These are phyloP conservation scores for Diplogasteroides magnus DNA, from an alignment of 1,140 invertebrate genomes.

Conservation along the genomic window DNA sequence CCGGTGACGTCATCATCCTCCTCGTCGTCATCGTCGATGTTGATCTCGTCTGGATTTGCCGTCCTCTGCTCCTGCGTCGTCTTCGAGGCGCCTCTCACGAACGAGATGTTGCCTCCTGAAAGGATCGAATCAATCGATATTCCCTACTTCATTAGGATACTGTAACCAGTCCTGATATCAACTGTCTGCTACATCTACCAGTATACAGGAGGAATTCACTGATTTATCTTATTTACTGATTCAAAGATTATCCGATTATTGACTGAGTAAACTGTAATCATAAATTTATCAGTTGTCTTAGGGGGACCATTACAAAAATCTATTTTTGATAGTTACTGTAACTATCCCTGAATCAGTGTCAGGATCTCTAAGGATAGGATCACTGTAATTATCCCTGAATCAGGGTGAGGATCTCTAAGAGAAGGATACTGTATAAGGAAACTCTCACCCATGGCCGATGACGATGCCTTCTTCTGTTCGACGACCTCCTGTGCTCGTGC, in stretches of 20 bases:
- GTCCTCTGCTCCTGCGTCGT: constrained; percentile 40
- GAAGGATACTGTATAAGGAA: too few relatives aligned
- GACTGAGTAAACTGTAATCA: too few relatives aligned
- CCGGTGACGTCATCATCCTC: constrained; percentile 36
- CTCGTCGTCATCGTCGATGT: constrained; percentile 48
- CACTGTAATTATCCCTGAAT: too few relatives aligned
- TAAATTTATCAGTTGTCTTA: too few relatives aligned
- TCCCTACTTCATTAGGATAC: background rate
- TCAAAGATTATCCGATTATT: too few relatives aligned
- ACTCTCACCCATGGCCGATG: constrained; percentile 3
- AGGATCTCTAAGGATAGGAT: too few relatives aligned
- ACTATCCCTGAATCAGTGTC: too few relatives aligned
- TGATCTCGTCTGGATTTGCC: constrained; percentile 55
- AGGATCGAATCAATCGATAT: background rate
- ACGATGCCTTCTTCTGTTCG: constrained; percentile 32
- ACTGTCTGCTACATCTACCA: background rate
- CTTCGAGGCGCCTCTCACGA: constrained; percentile 49
- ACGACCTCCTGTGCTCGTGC: constrained; percentile 38
- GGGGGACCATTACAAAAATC: too few relatives aligned
- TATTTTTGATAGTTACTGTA: too few relatives aligned
- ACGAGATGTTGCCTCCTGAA: constrained; percentile 40
- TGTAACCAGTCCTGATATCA: background rate
- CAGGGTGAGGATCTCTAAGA: too few relatives aligned
- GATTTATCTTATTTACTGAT: too few relatives aligned
- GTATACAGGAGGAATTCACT: too few relatives aligned